Evolutionary conservation across 2,797 vertebrate genomes (phyloP), one percentile per base, ranked within the genome.

Genomic region (Melanotaenia trifasciata): DNA sequence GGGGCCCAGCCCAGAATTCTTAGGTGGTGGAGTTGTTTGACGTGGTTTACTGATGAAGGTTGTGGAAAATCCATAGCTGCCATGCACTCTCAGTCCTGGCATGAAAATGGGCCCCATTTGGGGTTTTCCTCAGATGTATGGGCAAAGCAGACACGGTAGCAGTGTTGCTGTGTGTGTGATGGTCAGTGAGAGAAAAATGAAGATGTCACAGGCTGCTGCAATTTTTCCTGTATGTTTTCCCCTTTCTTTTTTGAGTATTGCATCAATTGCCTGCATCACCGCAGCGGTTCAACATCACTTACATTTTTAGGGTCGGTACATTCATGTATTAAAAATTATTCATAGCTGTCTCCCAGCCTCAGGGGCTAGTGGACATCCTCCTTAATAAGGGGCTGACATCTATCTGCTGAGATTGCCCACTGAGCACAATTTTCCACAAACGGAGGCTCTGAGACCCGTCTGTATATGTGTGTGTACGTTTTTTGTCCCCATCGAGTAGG

Each of bases 251-350:
- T 84, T 74, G 85, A 81, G 74, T 57, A 30, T 85, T 75, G 70
- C 86, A 84, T 78, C 79, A 89, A 73, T 88, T 62, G 82, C 75
- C 81, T 63, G 82, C 81, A 72, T 81, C 80, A 58, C 58, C 59
- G 72, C 66, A 45, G 57, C 58, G 35, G 88, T 83, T 91, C 84
- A 87, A 76, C 87, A 75, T 80, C 87, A 80, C 84, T 93, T 87
- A 92, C 85, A 86, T 83, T 91, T 90, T 90, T 90, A 87, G 89
- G 90, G 90, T 93, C 80, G 81, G 68, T 85, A 87, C 88, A 89
- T 94, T 93, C 92, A 81, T 88, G 83, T 75, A 85, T 92, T 90
- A 82, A 87, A 28, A 92, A 93, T 79, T 94, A 94, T 93, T 94
- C 92, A 93, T 93, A 90, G 89, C 80, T 84, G 89, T 77, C 78